Base-by-base conservation (phyloP, 2,113 vertebrate genomes). In the Penelope pileata region DNA sequence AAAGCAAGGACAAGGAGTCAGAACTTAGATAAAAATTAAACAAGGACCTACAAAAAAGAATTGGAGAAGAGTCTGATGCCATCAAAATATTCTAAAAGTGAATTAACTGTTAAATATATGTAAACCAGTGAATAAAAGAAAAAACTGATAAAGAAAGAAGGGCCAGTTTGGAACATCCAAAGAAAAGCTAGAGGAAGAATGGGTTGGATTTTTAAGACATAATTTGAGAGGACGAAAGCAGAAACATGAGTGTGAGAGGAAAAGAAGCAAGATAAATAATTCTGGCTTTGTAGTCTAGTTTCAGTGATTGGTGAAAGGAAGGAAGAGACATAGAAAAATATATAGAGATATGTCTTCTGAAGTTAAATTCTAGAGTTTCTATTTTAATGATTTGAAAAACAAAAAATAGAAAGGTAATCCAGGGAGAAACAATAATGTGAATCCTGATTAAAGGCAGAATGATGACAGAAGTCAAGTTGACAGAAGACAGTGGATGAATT, bases 371-470 rank as follows among this genome's bases (percentile, higher is more conserved):
- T 73, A 83, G 86, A 59, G 13, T 72, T 91, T 72, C 69, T 90
- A 47, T 88, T 93, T 94, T 88, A 77, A 75, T 59, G 19, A 64
- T 72, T 47, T 93, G 63, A 47, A 88, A 69, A 93, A 86, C 4
- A 88, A 70, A 90, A 86, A 5, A 34, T 72, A 74, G 56, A 70
- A 93, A 90, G 50, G 76, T 67, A 86, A 80, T 58, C n/a, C 90
- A 60, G 91, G 83, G 88, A 12, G 5, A 95, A 60, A 69, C 26
- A 88, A 24, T 94, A 86, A 88, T 45, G 27, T 27, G 72, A 86
- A 70, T 47, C 60, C 13, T 88, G 73, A 92, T 86, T 90, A 93
- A 86, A 90, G 23, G 60, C 51, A 77, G 50, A 88, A 13, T 0
- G 1, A 58, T 74, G 59, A 83, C 38, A 77, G 38, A 88, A 91